Evolutionary conservation across 1,140 invertebrate genomes (phyloP), one percentile per base, ranked within the genome.

Genomic region (Calephelis nemesis): DNA sequence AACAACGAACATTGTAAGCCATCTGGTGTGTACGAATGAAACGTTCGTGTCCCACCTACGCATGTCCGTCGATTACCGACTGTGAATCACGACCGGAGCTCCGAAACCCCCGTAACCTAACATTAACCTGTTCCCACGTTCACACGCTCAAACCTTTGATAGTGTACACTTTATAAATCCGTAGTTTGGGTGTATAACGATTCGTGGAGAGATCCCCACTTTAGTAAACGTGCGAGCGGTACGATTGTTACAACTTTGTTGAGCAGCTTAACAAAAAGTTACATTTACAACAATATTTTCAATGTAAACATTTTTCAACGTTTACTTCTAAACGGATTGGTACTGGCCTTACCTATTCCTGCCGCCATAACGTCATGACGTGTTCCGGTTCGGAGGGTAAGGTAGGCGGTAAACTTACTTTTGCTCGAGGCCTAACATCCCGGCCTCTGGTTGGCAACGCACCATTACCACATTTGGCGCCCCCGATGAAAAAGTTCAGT

Each of bases 101-200:
- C 69, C 69, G 70, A 69, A 71, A 69, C 54, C 70, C 69, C 70
- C 73, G 65, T 67, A 71, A 74, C 72, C 73, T 63, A 67, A 63
- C 72, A 77, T 79, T 77, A 77, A 70, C 70, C 72, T 67, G 71
- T 77, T 77, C 69, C 68, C 71, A 65, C 65, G 77, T 77, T 79
- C 77, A 77, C 75, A 77, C 77, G 67, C 67, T 62, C 68, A 47
- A 39, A 15, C 60, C 67, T 65, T 64, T 11, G 11, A 58, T 70
- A 65, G 62, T 48, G 63, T 67, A 67, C 70, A 70, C 62, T 58
- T 30, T 70, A 82, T 80, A 82, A 82, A 78, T 80, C 74, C 76
- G 54, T 69, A 70, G 73, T 78, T 75, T 69, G 73, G 66, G 70
- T 69, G 67, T 30, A 70, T 65, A 70, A 62, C 71, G 71, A 71